Conservation (phyloP, 2,113 vertebrate genomes). For the Platysteira castanea region DNA sequence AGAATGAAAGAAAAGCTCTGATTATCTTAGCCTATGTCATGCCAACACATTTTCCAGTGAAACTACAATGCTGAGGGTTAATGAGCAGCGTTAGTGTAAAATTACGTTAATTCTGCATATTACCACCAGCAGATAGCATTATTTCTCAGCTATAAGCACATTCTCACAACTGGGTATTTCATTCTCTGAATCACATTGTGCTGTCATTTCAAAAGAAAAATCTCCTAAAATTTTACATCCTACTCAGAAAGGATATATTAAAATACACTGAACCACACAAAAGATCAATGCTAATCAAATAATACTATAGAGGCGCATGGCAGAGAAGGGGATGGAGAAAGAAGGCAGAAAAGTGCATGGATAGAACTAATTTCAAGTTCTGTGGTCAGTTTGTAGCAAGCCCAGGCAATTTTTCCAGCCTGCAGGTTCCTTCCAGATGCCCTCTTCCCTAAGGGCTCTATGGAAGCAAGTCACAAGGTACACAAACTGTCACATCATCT, state of each 20-base stretch:
- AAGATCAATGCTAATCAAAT: background rate
- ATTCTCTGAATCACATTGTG: background rate
- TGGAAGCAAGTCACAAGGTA: background rate
- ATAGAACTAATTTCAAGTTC: background rate
- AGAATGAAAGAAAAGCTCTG: conserved; percentile 15
- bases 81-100: background rate
- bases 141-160: background rate
- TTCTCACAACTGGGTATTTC: background rate
- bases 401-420: background rate
- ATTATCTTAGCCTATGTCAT: conserved; percentile 15
- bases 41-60: background rate
- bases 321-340: background rate
- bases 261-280: background rate
- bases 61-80: background rate
- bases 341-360: background rate
- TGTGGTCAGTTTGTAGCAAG: background rate
- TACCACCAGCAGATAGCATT: background rate
- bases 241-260: background rate
- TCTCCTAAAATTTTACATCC: background rate
- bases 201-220: background rate
- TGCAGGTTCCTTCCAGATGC: background rate
- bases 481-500: background rate
- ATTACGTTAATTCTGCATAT: background rate
- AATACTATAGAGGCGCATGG: background rate
- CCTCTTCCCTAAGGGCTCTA: background rate